Evolutionary conservation across 1,140 invertebrate species (phyloP).

Genomic region (Penaeus vannamei): DNA sequence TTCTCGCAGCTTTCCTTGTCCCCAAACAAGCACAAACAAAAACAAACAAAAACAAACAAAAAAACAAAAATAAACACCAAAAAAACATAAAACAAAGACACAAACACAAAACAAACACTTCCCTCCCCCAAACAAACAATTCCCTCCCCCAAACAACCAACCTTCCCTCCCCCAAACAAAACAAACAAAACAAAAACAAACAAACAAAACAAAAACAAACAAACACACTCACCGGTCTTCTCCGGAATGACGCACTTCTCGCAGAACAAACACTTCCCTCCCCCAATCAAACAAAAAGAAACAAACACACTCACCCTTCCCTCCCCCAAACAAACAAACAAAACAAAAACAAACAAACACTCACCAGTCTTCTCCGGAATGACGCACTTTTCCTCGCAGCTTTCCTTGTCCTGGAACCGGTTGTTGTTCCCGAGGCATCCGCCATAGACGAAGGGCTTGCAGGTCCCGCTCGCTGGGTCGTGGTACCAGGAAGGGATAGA

Average conservation of each 20-base stretch:
- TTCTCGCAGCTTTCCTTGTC: too few relatives aligned
- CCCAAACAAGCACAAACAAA: too few relatives aligned
- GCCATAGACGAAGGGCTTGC: slow-evolving; percentile 84
- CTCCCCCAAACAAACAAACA: not conserved
- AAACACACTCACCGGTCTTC: slow-evolving; percentile 63
- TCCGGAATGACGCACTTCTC: slow-evolving; percentile 78
- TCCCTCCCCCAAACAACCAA: too few relatives aligned
- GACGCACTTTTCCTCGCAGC: slow-evolving; percentile 84
- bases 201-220: not conserved
- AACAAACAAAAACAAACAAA: too few relatives aligned
- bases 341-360: not conserved
- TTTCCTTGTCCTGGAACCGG: slow-evolving; percentile 85
- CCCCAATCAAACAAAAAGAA: not conserved
- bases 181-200: not conserved
- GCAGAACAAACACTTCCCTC: too few relatives aligned
- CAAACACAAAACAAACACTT: too few relatives aligned
- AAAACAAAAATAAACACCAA: too few relatives aligned
- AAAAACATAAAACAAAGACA: too few relatives aligned
- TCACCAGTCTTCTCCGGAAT: slow-evolving; percentile 66
- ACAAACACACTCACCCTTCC: not conserved
- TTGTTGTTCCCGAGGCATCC: slow-evolving; percentile 85
- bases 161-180: too few relatives aligned
- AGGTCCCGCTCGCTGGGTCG: slow-evolving; percentile 80
- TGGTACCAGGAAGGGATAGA: slow-evolving; percentile 89
- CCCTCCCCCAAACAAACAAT: too few relatives aligned